A percentile compares a stretch with the other conserved stretches of the same genome.
Conservation (phyloP, 2,113 vertebrate genomes). For the Falcunculus frontatus region DNA sequence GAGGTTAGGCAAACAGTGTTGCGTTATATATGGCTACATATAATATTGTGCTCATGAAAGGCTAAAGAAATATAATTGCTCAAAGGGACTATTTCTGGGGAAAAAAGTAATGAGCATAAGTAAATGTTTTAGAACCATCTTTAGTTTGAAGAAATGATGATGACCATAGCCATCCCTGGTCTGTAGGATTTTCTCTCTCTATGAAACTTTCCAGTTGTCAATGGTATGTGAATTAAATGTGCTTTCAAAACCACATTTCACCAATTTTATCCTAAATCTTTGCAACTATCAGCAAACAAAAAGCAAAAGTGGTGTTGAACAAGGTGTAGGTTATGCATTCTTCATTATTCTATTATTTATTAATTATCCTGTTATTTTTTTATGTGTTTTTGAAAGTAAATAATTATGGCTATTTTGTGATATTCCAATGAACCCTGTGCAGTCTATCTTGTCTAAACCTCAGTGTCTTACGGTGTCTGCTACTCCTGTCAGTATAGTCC, state of each 20-base stretch:
- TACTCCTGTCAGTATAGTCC: not conserved
- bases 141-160: not conserved
- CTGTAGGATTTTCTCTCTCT: not conserved
- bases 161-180: not conserved
- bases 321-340: not conserved
- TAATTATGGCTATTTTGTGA: not conserved
- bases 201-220: not conserved
- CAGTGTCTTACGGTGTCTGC: not conserved
- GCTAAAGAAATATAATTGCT: constrained; percentile 21
- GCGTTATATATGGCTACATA: not conserved
- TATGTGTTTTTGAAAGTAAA: not conserved
- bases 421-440: not conserved
- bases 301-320: not conserved
- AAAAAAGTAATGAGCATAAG: not conserved
- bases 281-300: not conserved
- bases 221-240: not conserved
- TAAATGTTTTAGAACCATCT: not conserved
- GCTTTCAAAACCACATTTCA: not conserved
- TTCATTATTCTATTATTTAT: not conserved
- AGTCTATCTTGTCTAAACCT: not conserved
- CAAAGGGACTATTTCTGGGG: not conserved
- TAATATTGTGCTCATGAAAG: not conserved
- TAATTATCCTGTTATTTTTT: not conserved
- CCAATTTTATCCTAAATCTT: not conserved
- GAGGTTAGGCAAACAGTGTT: constrained; percentile 24